These are phyloP conservation scores for Eugnorisma glareosa DNA, from an alignment of 2,888 invertebrate genomes.

Conservation along the genomic window DNA sequence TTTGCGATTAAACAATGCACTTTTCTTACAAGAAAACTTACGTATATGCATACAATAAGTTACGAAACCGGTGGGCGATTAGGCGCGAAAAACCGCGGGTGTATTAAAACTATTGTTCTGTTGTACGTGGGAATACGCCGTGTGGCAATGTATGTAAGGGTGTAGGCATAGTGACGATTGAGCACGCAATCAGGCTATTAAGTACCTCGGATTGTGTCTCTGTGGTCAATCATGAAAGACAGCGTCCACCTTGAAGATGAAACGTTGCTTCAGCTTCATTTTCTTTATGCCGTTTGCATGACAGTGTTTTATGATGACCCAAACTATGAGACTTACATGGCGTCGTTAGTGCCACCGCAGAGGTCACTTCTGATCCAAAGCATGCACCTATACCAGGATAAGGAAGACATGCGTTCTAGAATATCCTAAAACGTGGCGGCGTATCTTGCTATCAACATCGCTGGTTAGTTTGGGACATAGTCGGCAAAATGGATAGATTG, in stretches of 20 bases:
- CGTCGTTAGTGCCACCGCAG: not conserved
- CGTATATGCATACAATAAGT: slow-evolving; percentile 78
- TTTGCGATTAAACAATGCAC: slow-evolving; percentile 74
- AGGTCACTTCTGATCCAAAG: too few relatives aligned
- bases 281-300: not conserved
- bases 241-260: not conserved
- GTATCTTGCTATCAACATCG: not conserved
- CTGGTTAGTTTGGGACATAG: not conserved
- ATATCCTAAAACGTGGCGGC: not conserved
- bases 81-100: slow-evolving; percentile 81
- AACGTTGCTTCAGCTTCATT: not conserved
- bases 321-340: not conserved
- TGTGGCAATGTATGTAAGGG: slow-evolving; percentile 58
- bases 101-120: slow-evolving; percentile 76
- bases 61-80: slow-evolving; percentile 86
- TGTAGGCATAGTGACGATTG: slow-evolving; percentile 21
- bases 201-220: not conserved
- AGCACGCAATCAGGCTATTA: not conserved
- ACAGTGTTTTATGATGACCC: not conserved
- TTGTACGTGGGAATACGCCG: slow-evolving; percentile 79
- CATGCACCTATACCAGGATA: too few relatives aligned
- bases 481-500: not conserved
- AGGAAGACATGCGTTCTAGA: not conserved
- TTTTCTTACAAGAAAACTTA: slow-evolving; percentile 69
- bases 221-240: not conserved